phyloP scores from a whole-genome alignment of 1,140 invertebrate genomes.

The Macrocentrus cingulum region DNA sequence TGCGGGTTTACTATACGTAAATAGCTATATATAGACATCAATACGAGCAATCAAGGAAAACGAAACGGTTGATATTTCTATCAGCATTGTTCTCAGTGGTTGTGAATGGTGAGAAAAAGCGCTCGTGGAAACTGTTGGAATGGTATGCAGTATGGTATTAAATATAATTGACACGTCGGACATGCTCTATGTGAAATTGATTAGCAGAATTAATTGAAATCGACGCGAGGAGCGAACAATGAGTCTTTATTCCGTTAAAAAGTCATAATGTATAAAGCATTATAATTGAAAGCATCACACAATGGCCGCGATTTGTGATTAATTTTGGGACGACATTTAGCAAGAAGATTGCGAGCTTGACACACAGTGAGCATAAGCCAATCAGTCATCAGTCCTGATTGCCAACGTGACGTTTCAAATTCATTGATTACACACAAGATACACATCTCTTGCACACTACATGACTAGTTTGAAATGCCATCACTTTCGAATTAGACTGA shows the following conservation, averaged over 20 bases:
- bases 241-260: too few relatives aligned
- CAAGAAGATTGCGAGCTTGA: too few relatives aligned
- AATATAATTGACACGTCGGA: conserved; percentile 9
- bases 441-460: not conserved
- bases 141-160: conserved; percentile 1
- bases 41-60: not conserved
- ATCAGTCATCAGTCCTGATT: conserved; percentile 8
- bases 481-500: not conserved
- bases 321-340: too few relatives aligned
- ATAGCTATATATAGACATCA: not conserved
- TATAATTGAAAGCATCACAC: too few relatives aligned
- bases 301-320: too few relatives aligned
- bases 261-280: too few relatives aligned
- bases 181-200: not conserved
- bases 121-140: conserved; percentile 1
- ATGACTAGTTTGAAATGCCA: not conserved
- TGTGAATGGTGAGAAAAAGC: not conserved
- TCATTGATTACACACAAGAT: conserved; percentile 9
- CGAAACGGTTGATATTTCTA: not conserved
- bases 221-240: too few relatives aligned
- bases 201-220: too few relatives aligned
- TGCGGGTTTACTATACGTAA: not conserved
- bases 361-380: too few relatives aligned
- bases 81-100: conserved; percentile 1
- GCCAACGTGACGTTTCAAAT: conserved; percentile 6